These are phyloP conservation scores for Hylyphantes graminicola DNA, from an alignment of 1,140 invertebrate genomes.

Conservation along the genomic window DNA sequence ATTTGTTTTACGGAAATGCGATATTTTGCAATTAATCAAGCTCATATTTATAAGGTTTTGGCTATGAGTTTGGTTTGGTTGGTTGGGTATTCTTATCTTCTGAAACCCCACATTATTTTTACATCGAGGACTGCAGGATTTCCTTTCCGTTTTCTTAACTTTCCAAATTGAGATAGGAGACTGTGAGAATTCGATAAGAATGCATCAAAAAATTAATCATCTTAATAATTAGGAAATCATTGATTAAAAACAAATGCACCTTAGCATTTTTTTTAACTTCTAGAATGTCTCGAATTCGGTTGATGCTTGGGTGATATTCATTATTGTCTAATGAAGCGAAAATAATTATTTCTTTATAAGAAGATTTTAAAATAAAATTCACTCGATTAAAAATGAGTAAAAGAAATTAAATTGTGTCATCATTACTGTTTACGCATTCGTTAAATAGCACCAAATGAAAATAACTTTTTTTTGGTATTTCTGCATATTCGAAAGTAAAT, in stretches of 20 bases:
- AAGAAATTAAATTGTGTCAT: slow-evolving; percentile 21
- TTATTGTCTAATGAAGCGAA: slow-evolving; percentile 32
- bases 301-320: neutral
- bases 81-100: no score
- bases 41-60: no score
- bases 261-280: neutral
- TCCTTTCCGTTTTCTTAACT: neutral
- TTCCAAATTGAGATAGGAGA: neutral
- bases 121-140: neutral
- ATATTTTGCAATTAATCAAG: no score
- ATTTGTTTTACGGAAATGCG: no score
- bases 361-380: slow-evolving; percentile 23
- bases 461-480: neutral
- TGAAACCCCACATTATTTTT: no score
- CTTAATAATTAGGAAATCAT: slow-evolving; percentile 27
- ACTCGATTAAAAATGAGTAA: neutral
- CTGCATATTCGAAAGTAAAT: no score
- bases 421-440: slow-evolving; percentile 23
- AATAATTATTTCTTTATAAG: slow-evolving; percentile 21
- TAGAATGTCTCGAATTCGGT: neutral
- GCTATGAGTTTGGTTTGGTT: no score
- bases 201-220: neutral
- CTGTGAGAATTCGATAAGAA: neutral
- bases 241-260: slow-evolving; percentile 19
- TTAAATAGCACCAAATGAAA: neutral